These are phyloP conservation scores for Lepisosteus osseus DNA, from an alignment of 2,113 vertebrate species.

Conservation along the genomic window DNA sequence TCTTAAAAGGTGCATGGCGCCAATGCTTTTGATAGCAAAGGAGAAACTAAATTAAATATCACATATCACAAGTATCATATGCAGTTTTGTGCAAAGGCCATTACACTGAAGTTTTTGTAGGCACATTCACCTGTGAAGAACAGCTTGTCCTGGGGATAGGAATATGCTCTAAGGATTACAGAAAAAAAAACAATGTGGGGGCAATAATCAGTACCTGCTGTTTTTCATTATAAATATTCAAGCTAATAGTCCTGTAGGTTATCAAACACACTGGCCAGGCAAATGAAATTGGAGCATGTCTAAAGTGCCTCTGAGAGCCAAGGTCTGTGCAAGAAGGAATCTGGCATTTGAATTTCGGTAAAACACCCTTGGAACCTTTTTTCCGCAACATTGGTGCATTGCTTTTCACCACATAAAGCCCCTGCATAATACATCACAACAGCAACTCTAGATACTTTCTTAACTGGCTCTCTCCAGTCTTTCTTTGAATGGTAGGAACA, in stretches of 20 bases:
- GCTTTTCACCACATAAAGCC: constrained; percentile 32
- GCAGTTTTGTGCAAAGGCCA: too few relatives aligned
- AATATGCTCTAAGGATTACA: not conserved
- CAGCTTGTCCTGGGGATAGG: not conserved
- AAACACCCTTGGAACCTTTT: constrained; percentile 35
- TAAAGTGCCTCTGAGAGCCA: constrained; percentile 48
- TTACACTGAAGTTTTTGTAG: too few relatives aligned
- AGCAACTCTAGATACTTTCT: constrained; percentile 38
- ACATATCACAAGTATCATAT: too few relatives aligned
- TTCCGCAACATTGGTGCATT: constrained; percentile 36
- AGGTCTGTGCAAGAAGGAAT: constrained; percentile 52
- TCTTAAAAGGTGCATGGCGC: too few relatives aligned
- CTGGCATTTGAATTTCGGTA: constrained; percentile 25
- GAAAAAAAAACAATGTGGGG: not conserved
- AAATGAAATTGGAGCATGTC: constrained; percentile 55
- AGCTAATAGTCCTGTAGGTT: constrained; percentile 54
- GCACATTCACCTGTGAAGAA: not conserved
- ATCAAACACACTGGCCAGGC: constrained; percentile 50
- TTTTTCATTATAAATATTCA: constrained; percentile 60
- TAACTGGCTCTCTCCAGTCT: constrained; percentile 52
- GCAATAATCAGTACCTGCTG: constrained; percentile 41
- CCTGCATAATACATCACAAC: constrained; percentile 54
- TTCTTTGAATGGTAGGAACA: constrained; percentile 53
- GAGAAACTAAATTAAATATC: too few relatives aligned
- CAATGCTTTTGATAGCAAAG: too few relatives aligned